Conservation (phyloP, 2,888 invertebrate species). For the Sepioteuthis lessoniana region DNA sequence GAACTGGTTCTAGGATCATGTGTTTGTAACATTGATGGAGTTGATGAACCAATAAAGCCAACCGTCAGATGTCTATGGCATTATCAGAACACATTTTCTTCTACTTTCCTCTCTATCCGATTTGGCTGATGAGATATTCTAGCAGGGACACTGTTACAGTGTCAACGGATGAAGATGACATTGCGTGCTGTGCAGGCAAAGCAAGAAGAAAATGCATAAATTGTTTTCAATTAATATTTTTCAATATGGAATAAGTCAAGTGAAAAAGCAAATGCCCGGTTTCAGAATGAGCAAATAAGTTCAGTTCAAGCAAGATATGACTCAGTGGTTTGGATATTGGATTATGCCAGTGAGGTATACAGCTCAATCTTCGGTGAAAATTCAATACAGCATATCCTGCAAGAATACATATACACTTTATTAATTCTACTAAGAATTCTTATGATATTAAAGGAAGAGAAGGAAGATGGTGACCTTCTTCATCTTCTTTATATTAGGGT, state of each 20-base stretch:
- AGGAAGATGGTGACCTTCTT: too few relatives aligned
- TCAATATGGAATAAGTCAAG: constrained; percentile 11
- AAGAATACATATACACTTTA: background rate
- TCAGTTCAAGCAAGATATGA: background rate
- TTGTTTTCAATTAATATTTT: constrained; percentile 33
- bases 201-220: background rate
- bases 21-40: constrained; percentile 4
- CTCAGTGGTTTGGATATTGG: background rate
- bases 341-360: background rate
- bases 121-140: background rate
- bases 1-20: background rate
- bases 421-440: background rate
- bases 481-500: too few relatives aligned
- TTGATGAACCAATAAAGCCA: background rate
- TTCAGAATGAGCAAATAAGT: background rate
- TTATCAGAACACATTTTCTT: background rate
- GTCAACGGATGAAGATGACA: background rate
- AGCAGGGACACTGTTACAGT: constrained; percentile 6
- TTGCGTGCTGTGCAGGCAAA: background rate
- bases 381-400: background rate
- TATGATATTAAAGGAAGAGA: too few relatives aligned
- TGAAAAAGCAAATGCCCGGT: background rate
- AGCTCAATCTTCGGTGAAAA: background rate
- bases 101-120: background rate
- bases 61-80: constrained; percentile 8